Evolutionary conservation across 2,888 invertebrate species (phyloP).

Genomic region (Cosmia trapezina): DNA sequence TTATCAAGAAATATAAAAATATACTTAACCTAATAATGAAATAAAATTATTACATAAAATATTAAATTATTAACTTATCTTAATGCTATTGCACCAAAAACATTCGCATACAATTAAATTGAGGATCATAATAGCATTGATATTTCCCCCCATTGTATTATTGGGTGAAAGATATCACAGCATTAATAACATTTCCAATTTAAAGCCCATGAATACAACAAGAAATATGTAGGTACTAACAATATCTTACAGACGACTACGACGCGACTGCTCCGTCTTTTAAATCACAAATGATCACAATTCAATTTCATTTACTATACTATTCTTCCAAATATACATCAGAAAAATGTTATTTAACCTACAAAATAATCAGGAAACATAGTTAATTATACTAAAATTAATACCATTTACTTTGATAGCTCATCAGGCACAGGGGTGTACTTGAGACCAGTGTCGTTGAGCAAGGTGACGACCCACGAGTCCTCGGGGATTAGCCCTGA

Average conservation of each 20-base stretch:
- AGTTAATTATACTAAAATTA: background rate
- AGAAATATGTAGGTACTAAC: constrained; percentile 3
- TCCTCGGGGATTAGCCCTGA: constrained; percentile 82
- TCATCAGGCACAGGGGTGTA: constrained; percentile 82
- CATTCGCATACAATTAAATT: constrained; percentile 12
- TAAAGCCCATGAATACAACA: constrained; percentile 21
- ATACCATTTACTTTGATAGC: constrained; percentile 53
- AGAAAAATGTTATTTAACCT: constrained; percentile 11
- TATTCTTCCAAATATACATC: constrained; percentile 5
- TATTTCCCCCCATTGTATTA: background rate
- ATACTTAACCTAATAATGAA: background rate
- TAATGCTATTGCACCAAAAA: constrained; percentile 19
- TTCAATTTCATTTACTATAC: constrained; percentile 3
- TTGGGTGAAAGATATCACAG: background rate
- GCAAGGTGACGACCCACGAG: constrained; percentile 84
- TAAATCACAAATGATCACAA: constrained; percentile 32
- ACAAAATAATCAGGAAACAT: background rate
- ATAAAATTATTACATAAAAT: background rate
- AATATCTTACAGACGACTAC: constrained; percentile 16
- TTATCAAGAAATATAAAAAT: constrained; percentile 24
- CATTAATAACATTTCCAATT: constrained; percentile 9
- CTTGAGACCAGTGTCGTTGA: constrained; percentile 84
- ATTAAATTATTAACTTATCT: constrained; percentile 6
- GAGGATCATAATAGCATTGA: constrained; percentile 16
- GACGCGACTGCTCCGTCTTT: background rate